Base-by-base conservation (phyloP, 2,113 vertebrate genomes). In the Gila orcuttii region DNA sequence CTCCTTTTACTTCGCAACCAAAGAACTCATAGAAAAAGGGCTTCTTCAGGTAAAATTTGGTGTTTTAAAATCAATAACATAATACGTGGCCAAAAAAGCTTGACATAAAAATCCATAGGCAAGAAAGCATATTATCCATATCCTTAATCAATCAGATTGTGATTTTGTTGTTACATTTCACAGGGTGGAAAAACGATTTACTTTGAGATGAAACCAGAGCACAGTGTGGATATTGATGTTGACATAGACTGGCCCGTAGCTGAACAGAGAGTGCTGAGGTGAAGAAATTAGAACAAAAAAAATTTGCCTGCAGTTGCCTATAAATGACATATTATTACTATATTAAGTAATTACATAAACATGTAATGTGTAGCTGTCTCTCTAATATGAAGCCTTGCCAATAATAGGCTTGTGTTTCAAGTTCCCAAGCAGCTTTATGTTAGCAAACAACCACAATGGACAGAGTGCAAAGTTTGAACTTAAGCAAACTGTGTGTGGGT, bases 181-280 rank as follows among this genome's bases (percentile, higher is more conserved):
- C 66, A 99, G 98, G 97, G 96, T 55, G 97, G 96, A 9, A 97
- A 96, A 88, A 91, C 96, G 2, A 90, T 92, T 0, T 99, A 98
- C 91, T 98, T 96, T 4, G 98, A 99, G 94, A 99, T 99, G 97
- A 59, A 83, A 12, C 96, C 97, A 0, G 95, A 99, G 88, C 94
- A 96, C 91, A 99, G 98, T 10, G 96, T 99, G 89, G 98, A 99
- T 90, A 99, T 99, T 8, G 98, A 99, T 21, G 94, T 98, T 78
- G 98, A 99, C 89, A 97, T 99, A 50, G 98, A 99, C 73, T 99
- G 98, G 97, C 98, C 98, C 1, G 97, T 99, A 83, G 98, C 98
- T 2, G 98, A 99, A 25, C 98, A 99, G 87, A 96, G 97, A 89
- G 97, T 99, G 0, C 91, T 97, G 90, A 96, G 97, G 98, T 99